Percentiles rank a stretch among this genome's conserved stretches.
phyloP scores from a whole-genome alignment of 2,888 invertebrate genomes.

The Apodemia mormo region DNA sequence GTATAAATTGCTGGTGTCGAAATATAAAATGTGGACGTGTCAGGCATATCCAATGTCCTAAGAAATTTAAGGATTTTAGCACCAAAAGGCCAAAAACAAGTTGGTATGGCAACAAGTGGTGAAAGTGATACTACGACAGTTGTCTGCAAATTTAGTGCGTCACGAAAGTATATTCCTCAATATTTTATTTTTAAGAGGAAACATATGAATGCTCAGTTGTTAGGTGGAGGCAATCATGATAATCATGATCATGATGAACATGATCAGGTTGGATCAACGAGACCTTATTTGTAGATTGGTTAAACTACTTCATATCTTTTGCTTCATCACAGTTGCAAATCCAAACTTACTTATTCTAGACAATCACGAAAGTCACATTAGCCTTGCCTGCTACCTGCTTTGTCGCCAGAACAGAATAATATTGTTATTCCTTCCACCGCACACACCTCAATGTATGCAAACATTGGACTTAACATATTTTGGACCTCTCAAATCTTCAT shows the following conservation, averaged over 20 bases:
- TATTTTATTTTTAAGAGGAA: constrained; percentile 50
- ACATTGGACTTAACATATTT: constrained; percentile 42
- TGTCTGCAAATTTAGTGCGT: constrained; percentile 51
- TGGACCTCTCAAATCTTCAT: constrained; percentile 40
- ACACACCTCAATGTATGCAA: constrained; percentile 42
- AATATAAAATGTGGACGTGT: no score
- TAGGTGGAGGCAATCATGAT: constrained; percentile 38
- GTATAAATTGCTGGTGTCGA: no score
- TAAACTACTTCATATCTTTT: constrained; percentile 42
- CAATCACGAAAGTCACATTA: constrained; percentile 36
- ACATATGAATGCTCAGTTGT: constrained; percentile 37
- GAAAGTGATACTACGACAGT: constrained; percentile 47
- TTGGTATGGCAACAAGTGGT: constrained; percentile 46
- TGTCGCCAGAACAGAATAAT: constrained; percentile 40
- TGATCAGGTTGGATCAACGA: constrained; percentile 45
- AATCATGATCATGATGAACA: background rate
- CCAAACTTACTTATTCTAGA: constrained; percentile 38
- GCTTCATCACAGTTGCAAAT: constrained; percentile 35
- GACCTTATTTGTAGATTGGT: constrained; percentile 41
- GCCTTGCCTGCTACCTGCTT: constrained; percentile 34
- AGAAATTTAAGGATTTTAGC: no score
- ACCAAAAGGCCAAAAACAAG: constrained; percentile 3
- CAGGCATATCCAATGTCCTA: no score
- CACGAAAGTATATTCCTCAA: constrained; percentile 48
- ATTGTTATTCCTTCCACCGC: constrained; percentile 44